These are phyloP conservation scores for Notiomystis cincta DNA, from an alignment of 2,113 vertebrate genomes.

Conservation along the genomic window DNA sequence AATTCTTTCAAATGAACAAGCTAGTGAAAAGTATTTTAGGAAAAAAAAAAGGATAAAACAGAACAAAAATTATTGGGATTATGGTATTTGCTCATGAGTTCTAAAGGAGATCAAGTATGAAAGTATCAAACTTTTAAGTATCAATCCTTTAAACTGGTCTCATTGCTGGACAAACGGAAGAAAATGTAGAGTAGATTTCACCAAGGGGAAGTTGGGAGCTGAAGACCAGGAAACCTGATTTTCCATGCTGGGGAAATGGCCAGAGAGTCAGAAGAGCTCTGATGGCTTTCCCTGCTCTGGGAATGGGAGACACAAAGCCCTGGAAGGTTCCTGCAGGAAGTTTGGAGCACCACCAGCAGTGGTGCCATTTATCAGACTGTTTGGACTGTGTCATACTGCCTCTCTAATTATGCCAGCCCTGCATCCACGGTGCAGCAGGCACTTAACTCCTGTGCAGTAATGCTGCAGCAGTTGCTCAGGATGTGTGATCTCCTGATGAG, in stretches of 20 bases:
- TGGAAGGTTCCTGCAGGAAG: not conserved
- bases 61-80: not conserved
- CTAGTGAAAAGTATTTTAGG: not conserved
- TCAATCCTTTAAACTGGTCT: not conserved
- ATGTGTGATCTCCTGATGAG: not conserved
- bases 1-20: not conserved
- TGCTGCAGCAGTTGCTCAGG: not conserved
- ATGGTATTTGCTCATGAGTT: not conserved
- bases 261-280: not conserved
- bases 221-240: not conserved
- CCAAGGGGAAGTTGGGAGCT: not conserved
- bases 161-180: not conserved
- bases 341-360: not conserved
- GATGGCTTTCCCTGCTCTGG: accelerated
- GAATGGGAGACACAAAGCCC: not conserved
- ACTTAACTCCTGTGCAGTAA: not conserved
- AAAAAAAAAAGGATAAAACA: not conserved
- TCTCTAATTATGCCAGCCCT: not conserved
- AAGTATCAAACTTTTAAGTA: not conserved
- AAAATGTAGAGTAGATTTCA: not conserved
- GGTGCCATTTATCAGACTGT: not conserved
- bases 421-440: not conserved
- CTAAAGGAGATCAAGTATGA: not conserved
- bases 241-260: not conserved
- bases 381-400: not conserved